Evolutionary conservation across 2,888 invertebrate species (phyloP).

Genomic region (Agriopis aurantiaria): DNA sequence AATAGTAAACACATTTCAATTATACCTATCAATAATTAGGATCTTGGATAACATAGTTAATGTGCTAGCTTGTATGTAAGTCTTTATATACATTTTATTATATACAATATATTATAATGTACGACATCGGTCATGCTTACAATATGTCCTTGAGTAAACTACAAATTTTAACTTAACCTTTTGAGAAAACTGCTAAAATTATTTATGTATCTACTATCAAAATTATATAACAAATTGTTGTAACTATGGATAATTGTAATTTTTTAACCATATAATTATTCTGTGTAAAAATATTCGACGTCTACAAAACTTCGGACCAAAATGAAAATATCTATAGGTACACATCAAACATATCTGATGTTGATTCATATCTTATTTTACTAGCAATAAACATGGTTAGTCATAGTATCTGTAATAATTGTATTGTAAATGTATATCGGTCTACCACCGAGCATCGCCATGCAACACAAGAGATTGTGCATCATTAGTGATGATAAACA

Average conservation of each 20-base stretch:
- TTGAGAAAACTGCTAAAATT: background rate
- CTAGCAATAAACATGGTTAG: constrained; percentile 71
- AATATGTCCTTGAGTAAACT: constrained; percentile 2
- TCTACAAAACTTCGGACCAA: constrained; percentile 71
- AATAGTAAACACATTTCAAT: constrained; percentile 9
- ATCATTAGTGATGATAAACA: background rate
- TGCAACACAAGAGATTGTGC: background rate
- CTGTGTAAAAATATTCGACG: constrained; percentile 19
- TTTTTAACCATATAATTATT: background rate
- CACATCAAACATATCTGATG: constrained; percentile 78
- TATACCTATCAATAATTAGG: constrained; percentile 18
- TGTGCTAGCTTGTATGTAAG: constrained; percentile 28
- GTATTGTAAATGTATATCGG: constrained; percentile 40
- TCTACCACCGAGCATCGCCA: constrained; percentile 9
- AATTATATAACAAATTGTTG: constrained; percentile 1
- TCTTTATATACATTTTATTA: constrained; percentile 27
- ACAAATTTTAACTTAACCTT: constrained; percentile 10
- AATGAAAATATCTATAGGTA: constrained; percentile 62
- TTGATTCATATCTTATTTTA: constrained; percentile 74
- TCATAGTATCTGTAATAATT: constrained; percentile 53
- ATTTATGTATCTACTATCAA: constrained; percentile 4
- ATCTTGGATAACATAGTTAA: constrained; percentile 17
- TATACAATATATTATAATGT: constrained; percentile 15
- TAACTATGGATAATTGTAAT: background rate
- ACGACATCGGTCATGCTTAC: background rate